A percentile compares a stretch with the other conserved stretches of the same genome.
These are phyloP conservation scores for Triops cancriformis DNA, from an alignment of 1,140 invertebrate genomes.

Conservation along the genomic window DNA sequence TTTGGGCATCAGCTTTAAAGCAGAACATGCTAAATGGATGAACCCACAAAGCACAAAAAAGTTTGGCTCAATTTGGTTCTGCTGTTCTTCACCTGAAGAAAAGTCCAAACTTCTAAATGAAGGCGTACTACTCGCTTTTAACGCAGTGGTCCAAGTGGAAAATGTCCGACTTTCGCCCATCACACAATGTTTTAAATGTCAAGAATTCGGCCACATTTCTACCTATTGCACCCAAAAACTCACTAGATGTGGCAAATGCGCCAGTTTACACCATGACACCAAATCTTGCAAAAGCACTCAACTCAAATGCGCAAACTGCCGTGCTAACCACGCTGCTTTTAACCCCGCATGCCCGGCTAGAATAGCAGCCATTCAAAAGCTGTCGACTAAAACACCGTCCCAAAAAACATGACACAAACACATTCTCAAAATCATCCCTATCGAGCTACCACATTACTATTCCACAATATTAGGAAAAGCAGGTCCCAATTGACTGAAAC, in stretches of 20 bases:
- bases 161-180: not conserved
- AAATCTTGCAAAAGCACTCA: not conserved
- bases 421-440: not conserved
- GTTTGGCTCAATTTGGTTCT: not conserved
- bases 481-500: not conserved
- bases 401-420: not conserved
- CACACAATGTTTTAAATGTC: constrained; percentile 6
- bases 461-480: constrained; percentile 19
- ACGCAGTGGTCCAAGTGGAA: not conserved
- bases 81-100: too few species aligned
- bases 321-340: not conserved
- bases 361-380: not conserved
- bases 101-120: not conserved
- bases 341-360: not conserved
- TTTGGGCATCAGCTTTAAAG: not conserved
- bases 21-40: not conserved
- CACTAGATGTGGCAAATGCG: not conserved
- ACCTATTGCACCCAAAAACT: not conserved
- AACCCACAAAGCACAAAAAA: not conserved
- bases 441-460: not conserved
- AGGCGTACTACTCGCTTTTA: not conserved
- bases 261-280: not conserved
- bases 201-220: not conserved
- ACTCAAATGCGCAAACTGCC: constrained; percentile 21
- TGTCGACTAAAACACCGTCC: not conserved